Base-by-base conservation (phyloP, 2,113 vertebrate species). In the Hyaena hyaena region DNA sequence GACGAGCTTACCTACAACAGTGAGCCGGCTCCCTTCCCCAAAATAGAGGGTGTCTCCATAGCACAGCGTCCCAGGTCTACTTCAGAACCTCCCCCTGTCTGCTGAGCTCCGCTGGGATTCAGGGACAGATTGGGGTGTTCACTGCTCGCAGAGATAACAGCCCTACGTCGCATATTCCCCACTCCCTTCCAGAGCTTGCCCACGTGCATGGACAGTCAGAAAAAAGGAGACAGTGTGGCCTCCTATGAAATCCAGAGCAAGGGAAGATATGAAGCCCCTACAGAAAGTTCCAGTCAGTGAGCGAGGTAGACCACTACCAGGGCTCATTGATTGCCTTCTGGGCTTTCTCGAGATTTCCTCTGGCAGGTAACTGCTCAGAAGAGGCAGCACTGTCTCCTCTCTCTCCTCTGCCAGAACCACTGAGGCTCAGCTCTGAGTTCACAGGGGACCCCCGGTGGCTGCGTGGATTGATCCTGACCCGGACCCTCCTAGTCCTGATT, bases 1-100 rank as follows among this genome's bases (percentile, higher is more conserved):
- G 10, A 74, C 15, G 69, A 16, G 79, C 96, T 98, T 84, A 98
- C 96, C 97, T 82, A 98, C 15, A 3, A 98, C 97, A 76, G 95
- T 61, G 2, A 98, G 96, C 48, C 2, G 33, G n/a, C 93, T 97
- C 10, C 97, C 98, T 4, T 98, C 16, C 48, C 93, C 97, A 48
- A 98, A 98, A 83, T 93, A 80, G 9, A 93, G 0, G 0, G 7
- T 73, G 26, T 39, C 88, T 68, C 85, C 84, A 96, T 66, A 96
- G 66, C 89, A 96, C 96, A 90, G 74, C 85, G 80, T 81, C 88
- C 85, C 2, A 10, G 85, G 15, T 85, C 85, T 73, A 74, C 79
- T 93, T 97, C 53, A 97, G 92, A 98, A 97, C 88, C 55, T 66
- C 28, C 9, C 31, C 21, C 16, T 21, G 9, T 65, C 35, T 35